Conservation (phyloP, 1,140 invertebrate species). For the Drosophila ogumai region DNA sequence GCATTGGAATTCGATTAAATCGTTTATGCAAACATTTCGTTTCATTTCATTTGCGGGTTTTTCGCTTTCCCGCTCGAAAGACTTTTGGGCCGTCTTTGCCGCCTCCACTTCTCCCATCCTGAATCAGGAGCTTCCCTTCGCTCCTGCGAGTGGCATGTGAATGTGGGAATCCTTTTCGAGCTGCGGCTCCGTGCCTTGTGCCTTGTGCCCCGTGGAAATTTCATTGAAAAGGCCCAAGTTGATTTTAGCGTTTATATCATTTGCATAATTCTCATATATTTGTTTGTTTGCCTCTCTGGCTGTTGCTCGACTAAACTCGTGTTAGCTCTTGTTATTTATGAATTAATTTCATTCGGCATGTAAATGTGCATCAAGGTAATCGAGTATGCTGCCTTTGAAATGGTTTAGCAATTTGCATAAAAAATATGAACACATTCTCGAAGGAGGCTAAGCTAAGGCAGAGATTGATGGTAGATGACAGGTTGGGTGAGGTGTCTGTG, state of each 20-base stretch:
- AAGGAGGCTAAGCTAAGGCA: neutral
- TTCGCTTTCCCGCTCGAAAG: slow-evolving; percentile 67
- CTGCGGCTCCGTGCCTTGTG: slow-evolving; percentile 7
- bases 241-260: slow-evolving; percentile 74
- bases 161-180: slow-evolving; percentile 71
- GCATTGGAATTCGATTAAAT: slow-evolving; percentile 85
- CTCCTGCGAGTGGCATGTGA: slow-evolving; percentile 43
- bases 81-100: slow-evolving; percentile 41
- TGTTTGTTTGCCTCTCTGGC: slow-evolving; percentile 47
- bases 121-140: neutral
- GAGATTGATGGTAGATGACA: slow-evolving; percentile 39
- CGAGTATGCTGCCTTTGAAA: slow-evolving; percentile 59
- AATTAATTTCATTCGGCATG: slow-evolving; percentile 74
- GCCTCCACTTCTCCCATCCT: neutral
- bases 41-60: slow-evolving; percentile 83
- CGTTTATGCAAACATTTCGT: slow-evolving; percentile 85
- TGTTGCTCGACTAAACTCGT: slow-evolving; percentile 55
- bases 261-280: slow-evolving; percentile 79
- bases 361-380: slow-evolving; percentile 77
- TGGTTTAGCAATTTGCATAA: slow-evolving; percentile 48
- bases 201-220: slow-evolving; percentile 51
- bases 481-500: neutral
- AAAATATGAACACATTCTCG: slow-evolving; percentile 58
- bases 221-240: slow-evolving; percentile 75
- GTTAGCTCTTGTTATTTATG: slow-evolving; percentile 75